Percentiles rank a stretch among this genome's conserved stretches.
Conservation (phyloP, 2,888 invertebrate genomes). For the Drosophila kanekoi region DNA sequence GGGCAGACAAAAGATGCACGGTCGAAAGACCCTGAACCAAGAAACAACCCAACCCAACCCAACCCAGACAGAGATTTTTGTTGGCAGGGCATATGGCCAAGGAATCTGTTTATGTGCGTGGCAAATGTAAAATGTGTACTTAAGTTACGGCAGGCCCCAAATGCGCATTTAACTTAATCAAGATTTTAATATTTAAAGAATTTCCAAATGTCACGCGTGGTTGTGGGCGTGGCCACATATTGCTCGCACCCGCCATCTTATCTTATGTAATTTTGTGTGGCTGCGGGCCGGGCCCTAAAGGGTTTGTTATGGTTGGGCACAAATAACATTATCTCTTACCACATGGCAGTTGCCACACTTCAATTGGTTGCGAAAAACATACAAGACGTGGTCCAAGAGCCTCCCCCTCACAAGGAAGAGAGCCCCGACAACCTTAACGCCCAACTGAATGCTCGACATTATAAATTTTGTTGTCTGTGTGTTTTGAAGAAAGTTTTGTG, state of each 20-base stretch:
- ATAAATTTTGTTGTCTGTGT: constrained; percentile 42
- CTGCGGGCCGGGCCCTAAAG: constrained; percentile 39
- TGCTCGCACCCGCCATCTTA: constrained; percentile 32
- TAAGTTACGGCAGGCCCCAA: constrained; percentile 66
- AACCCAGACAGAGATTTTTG: constrained; percentile 42
- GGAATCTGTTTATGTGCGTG: constrained; percentile 65
- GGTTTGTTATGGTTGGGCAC: constrained; percentile 47
- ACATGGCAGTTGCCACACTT: constrained; percentile 60
- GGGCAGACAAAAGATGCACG: constrained; percentile 2
- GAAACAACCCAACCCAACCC: constrained; percentile 5
- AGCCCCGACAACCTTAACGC: constrained; percentile 27
- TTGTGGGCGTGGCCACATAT: constrained; percentile 39
- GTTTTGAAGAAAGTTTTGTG: constrained; percentile 43
- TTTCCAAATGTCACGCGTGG: constrained; percentile 52
- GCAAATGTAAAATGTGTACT: constrained; percentile 61
- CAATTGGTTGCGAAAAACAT: constrained; percentile 67
- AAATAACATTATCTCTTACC: constrained; percentile 70
- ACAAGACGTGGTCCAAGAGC: constrained; percentile 37
- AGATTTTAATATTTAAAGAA: constrained; percentile 83
- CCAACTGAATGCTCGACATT: constrained; percentile 35
- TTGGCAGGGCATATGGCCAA: constrained; percentile 37
- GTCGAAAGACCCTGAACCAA: constrained; percentile 12
- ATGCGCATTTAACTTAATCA: constrained; percentile 83
- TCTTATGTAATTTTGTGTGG: constrained; percentile 25
- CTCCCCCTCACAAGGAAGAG: constrained; percentile 12